These are phyloP conservation scores for Plemyria rubiginata DNA, from an alignment of 2,888 invertebrate species.

Conservation along the genomic window DNA sequence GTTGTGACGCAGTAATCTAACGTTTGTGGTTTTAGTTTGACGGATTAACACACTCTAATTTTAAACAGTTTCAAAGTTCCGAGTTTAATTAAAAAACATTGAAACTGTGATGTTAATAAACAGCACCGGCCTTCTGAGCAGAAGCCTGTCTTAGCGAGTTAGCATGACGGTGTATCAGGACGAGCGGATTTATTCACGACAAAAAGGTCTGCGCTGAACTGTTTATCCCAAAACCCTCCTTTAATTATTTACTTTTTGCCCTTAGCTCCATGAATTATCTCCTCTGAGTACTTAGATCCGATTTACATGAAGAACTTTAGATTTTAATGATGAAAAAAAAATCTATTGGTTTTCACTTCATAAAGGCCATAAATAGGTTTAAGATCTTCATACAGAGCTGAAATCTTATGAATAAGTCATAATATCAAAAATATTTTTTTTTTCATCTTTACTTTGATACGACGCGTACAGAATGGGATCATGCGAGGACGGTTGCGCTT, in stretches of 20 bases:
- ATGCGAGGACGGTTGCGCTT: background rate
- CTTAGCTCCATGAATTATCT: background rate
- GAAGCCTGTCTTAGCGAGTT: constrained; percentile 2
- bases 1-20: no score
- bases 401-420: no score
- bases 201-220: constrained; percentile 5
- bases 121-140: background rate
- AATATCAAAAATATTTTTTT: background rate
- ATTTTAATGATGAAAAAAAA: background rate
- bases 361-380: background rate
- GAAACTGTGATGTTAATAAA: background rate
- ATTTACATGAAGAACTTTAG: background rate
- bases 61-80: no score
- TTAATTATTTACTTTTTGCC: constrained; percentile 3
- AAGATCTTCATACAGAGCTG: background rate
- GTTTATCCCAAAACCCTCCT: constrained; percentile 5
- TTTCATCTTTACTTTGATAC: background rate
- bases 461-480: background rate
- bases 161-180: constrained; percentile 7
- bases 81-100: background rate
- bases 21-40: no score
- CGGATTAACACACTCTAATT: no score
- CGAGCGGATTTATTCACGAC: background rate
- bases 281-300: background rate
- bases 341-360: background rate